Evolutionary conservation across 2,797 vertebrate species (phyloP).

Genomic region (Kryptopterus vitreolus): DNA sequence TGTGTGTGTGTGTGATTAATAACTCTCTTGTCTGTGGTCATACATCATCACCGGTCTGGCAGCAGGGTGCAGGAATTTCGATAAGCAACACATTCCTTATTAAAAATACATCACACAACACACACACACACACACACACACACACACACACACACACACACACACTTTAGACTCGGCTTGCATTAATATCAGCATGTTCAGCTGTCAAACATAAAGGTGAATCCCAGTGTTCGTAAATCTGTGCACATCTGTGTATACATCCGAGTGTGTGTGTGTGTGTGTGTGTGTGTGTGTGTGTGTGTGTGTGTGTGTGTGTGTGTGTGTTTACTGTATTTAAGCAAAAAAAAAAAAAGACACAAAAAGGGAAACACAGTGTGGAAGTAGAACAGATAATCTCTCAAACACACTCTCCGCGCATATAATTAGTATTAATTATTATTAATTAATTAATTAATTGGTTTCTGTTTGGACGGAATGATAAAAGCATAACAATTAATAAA

Average conservation of each 20-base stretch:
- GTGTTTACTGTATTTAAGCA: not conserved
- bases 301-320: slow-evolving; percentile 3
- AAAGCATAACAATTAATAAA: too few species aligned
- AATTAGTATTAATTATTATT: not conserved
- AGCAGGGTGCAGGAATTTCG: slow-evolving; percentile 62
- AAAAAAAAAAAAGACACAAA: not conserved
- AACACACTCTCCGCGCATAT: not conserved
- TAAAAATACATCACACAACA: slow-evolving; percentile 57
- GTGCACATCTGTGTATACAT: not conserved
- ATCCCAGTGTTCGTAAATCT: not conserved
- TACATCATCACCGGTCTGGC: slow-evolving; percentile 67
- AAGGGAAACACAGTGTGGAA: not conserved
- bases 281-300: not conserved
- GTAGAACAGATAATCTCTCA: not conserved
- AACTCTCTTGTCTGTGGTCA: slow-evolving; percentile 59
- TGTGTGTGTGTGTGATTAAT: slow-evolving; percentile 65
- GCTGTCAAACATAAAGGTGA: slow-evolving; percentile 33
- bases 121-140: slow-evolving; percentile 25
- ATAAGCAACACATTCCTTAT: slow-evolving; percentile 63
- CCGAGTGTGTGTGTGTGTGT: not conserved
- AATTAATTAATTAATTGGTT: too few species aligned
- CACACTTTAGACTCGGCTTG: slow-evolving; percentile 16
- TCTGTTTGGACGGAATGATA: too few species aligned
- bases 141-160: slow-evolving; percentile 33
- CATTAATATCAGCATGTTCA: slow-evolving; percentile 49